Evolutionary conservation across 2,888 invertebrate species (phyloP), one percentile per base, ranked within the genome.

Genomic region (Petrolisthes cinctipes): DNA sequence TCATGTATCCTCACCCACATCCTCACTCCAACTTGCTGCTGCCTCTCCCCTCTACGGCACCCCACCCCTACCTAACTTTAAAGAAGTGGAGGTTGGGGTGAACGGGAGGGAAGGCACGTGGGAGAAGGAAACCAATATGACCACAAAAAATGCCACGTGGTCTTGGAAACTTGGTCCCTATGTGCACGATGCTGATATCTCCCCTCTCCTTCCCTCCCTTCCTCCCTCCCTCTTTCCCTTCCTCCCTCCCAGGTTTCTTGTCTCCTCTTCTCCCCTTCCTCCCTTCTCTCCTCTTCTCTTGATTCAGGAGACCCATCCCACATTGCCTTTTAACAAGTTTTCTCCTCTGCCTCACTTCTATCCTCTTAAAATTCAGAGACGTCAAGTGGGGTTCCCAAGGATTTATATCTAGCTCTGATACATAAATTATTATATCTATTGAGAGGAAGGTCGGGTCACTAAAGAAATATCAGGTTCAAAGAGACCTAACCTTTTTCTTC

Each of bases 181-280:
- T 37, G 37, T 37, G 37, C 37, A 37, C 37, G 37, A 37, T 37
- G 37, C 37, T 37, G 37, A 37, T 37, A 37, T 37, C 78, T 82
- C 83, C 61, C 66, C 61, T 66, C 75, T 83, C 73, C 73, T 56
- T 75, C 83, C 75, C 75, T 57, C 53, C 71, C 71, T n/a, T 7
- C 7, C 71, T n/a, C 71, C 20, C 71, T 20, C 20, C 71, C 71
- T 71, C 20, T 71, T 7, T n/a, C 6, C 71, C 71, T 71, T 20
- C 20, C 71, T 20, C 20, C 71, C 71, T 71, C 71, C 71, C 20
- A 17, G n/a, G 14, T 20, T 2, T 71, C 71, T 20, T n/a, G 6
- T 17, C 20, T 20, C 71, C 17, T 17, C 11, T 61, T 61, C 61
- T 61, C 20, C 71, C 71, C 20, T 20, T n/a, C 20, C 71, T n/a